Evolutionary conservation across 2,113 vertebrate genomes (phyloP).

Genomic region (Corythornis madagascariensis): DNA sequence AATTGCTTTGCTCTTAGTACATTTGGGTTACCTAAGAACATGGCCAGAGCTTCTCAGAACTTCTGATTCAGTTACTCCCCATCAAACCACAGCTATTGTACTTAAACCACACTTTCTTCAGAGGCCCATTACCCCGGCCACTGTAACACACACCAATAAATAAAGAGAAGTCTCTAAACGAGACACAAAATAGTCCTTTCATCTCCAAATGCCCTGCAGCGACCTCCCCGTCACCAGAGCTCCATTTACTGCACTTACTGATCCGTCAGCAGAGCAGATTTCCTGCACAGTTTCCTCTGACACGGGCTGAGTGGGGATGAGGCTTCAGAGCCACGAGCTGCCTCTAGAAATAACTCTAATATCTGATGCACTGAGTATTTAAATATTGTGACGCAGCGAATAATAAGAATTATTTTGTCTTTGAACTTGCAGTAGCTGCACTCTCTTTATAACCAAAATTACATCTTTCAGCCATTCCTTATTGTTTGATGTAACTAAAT

Average conservation of each 20-base stretch:
- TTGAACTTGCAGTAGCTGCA: background rate
- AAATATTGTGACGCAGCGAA: background rate
- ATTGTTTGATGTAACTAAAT: slow-evolving; percentile 24
- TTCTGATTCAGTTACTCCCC: background rate
- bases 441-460: slow-evolving; percentile 29
- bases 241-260: background rate
- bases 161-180: background rate
- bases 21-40: background rate
- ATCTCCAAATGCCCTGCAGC: background rate
- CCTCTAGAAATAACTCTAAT: background rate
- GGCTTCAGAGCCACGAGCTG: background rate
- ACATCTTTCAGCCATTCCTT: slow-evolving; percentile 8
- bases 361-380: background rate
- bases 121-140: background rate
- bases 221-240: background rate
- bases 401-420: background rate
- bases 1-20: background rate
- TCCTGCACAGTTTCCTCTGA: background rate
- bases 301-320: background rate
- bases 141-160: background rate
- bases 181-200: background rate
- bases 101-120: background rate
- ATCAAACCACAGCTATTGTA: background rate
- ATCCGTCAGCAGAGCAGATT: background rate
- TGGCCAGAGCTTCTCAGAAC: background rate